These are phyloP conservation scores for Microvelia longipes DNA, from an alignment of 1,140 invertebrate species.

Conservation along the genomic window DNA sequence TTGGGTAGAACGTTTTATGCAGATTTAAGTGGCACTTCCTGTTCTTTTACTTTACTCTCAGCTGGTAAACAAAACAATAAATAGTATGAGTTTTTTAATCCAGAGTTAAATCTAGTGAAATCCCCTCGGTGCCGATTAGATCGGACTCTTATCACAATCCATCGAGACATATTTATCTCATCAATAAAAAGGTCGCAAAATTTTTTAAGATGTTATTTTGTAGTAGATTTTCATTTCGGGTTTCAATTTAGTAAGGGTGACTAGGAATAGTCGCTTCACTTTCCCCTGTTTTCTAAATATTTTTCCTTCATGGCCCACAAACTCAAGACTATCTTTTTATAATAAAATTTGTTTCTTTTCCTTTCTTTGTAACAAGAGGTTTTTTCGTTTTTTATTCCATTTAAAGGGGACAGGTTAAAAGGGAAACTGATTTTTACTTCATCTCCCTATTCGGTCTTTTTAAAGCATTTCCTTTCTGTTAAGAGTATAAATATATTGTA, in stretches of 20 bases:
- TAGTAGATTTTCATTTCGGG: neutral
- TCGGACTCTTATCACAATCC: too few species aligned
- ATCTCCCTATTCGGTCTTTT: neutral
- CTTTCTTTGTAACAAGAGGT: neutral
- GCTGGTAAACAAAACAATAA: neutral
- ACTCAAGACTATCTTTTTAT: neutral
- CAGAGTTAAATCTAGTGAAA: too few species aligned
- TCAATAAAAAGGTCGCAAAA: neutral
- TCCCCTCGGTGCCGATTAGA: neutral
- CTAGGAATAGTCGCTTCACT: neutral
- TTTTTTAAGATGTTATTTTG: too few species aligned
- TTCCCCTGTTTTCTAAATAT: neutral
- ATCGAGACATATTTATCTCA: neutral
- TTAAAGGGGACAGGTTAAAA: neutral
- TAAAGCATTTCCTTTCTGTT: neutral
- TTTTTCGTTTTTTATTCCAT: neutral
- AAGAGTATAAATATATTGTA: neutral
- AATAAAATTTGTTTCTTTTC: neutral
- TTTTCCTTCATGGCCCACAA: neutral
- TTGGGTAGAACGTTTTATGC: too few species aligned
- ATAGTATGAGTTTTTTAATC: too few species aligned
- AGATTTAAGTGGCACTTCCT: neutral
- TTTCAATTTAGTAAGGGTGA: neutral
- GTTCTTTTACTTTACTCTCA: neutral
- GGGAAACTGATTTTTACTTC: neutral